A percentile compares a stretch with the other conserved stretches of the same genome.
Conservation (phyloP, 2,113 vertebrate genomes). For the Pelvicachromis taeniatus region DNA sequence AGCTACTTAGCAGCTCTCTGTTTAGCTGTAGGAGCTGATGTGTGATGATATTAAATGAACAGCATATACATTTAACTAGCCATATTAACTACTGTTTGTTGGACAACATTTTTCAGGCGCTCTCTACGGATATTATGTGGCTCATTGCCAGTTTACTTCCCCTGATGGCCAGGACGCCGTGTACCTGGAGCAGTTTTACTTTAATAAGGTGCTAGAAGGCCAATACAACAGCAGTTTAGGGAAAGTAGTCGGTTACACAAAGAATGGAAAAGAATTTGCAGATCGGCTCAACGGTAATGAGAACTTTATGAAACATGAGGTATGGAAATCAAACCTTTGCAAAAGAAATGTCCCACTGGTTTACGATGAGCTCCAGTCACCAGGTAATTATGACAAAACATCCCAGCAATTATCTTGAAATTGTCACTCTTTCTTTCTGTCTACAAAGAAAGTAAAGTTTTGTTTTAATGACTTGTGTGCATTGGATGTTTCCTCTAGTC, state of each 20-base stretch:
- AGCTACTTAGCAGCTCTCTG: not conserved
- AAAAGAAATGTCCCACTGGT: not conserved
- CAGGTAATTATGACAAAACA: not conserved
- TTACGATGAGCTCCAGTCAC: accelerated
- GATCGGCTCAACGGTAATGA: not conserved
- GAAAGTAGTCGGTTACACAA: not conserved
- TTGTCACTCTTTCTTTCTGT: not conserved
- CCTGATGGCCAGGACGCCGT: not conserved
- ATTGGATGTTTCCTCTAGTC: not conserved
- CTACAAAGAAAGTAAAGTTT: not conserved
- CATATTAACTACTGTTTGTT: not conserved
- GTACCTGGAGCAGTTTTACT: not conserved
- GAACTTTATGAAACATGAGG: accelerated
- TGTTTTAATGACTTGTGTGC: not conserved
- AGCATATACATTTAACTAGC: not conserved
- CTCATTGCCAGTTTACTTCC: not conserved
- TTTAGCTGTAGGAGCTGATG: not conserved
- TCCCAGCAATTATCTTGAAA: not conserved
- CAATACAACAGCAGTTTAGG: constrained; percentile 32
- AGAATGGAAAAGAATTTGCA: accelerated
- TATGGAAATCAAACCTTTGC: not conserved
- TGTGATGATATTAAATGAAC: not conserved
- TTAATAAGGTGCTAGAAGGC: accelerated
- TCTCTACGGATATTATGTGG: not conserved
- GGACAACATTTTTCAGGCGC: not conserved